These are phyloP conservation scores for Acrocyrtus sp. DNA, from an alignment of 2,888 invertebrate genomes.

Conservation along the genomic window DNA sequence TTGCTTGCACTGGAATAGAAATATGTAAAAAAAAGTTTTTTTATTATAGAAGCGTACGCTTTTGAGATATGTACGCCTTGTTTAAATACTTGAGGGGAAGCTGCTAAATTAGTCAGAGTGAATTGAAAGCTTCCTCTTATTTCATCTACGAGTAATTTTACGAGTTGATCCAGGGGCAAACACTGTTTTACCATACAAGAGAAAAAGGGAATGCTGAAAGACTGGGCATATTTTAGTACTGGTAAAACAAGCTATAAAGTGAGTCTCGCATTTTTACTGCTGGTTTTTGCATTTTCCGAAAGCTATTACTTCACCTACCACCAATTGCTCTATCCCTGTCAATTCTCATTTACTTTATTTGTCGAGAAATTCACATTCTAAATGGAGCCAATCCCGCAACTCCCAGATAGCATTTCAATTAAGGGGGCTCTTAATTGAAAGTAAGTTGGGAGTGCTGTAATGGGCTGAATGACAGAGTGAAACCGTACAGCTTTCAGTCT, in stretches of 20 bases:
- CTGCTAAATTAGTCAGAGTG: not conserved
- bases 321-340: not conserved
- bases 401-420: too few relatives aligned
- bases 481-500: too few relatives aligned
- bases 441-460: too few relatives aligned
- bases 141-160: too few relatives aligned
- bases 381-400: too few relatives aligned
- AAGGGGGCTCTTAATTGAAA: too few relatives aligned
- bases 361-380: too few relatives aligned
- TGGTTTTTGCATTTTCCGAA: too few relatives aligned
- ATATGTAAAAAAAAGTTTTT: too few relatives aligned
- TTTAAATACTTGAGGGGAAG: not conserved
- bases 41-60: not conserved
- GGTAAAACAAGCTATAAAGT: not conserved
- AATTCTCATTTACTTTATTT: not conserved
- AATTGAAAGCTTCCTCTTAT: not conserved
- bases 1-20: conserved; percentile 41
- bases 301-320: not conserved
- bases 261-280: too few relatives aligned
- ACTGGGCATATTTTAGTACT: not conserved
- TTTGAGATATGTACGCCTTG: not conserved
- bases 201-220: not conserved
- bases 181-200: too few relatives aligned
- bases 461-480: too few relatives aligned
- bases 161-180: not conserved